Evolutionary conservation across 1,140 invertebrate species (phyloP).

Genomic region (Cheumatopsyche charites): DNA sequence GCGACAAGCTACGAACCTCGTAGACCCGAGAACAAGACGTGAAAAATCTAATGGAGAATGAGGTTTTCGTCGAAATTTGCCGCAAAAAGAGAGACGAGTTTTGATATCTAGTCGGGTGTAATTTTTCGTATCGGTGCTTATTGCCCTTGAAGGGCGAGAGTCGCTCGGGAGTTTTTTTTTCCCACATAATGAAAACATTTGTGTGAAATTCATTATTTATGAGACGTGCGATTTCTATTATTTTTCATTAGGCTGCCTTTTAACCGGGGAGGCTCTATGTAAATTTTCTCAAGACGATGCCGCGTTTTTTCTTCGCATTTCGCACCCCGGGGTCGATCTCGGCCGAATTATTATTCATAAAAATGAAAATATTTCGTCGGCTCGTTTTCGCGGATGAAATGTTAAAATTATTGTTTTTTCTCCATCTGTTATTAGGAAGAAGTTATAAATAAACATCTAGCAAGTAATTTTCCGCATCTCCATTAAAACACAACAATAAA

Average conservation of each 20-base stretch:
- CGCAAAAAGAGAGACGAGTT: too few species aligned
- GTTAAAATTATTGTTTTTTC: conserved; percentile 9
- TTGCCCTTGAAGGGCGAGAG: too few species aligned
- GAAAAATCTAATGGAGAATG: too few species aligned
- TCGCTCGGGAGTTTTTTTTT: too few species aligned
- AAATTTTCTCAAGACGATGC: conserved; percentile 13
- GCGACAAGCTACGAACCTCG: neutral
- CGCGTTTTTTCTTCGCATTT: neutral
- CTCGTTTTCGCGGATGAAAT: conserved; percentile 10
- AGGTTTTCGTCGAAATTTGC: too few species aligned
- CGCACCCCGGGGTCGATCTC: neutral
- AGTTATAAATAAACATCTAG: neutral
- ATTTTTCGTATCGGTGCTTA: too few species aligned
- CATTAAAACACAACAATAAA: conserved; percentile 3
- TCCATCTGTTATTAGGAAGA: too few species aligned
- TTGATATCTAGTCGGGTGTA: too few species aligned
- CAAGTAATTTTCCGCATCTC: neutral
- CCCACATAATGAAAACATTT: too few species aligned
- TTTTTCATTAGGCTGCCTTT: conserved; percentile 11
- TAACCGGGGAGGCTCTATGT: conserved; percentile 2
- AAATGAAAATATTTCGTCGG: neutral
- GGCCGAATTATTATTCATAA: conserved; percentile 7
- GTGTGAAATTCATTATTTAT: conserved; percentile 1
- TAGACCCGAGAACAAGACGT: too few species aligned
- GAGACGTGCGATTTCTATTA: neutral